Percentiles rank a stretch among this genome's conserved stretches.
These are phyloP conservation scores for Druon quercuslanigerum DNA, from an alignment of 1,140 invertebrate species.

Conservation along the genomic window DNA sequence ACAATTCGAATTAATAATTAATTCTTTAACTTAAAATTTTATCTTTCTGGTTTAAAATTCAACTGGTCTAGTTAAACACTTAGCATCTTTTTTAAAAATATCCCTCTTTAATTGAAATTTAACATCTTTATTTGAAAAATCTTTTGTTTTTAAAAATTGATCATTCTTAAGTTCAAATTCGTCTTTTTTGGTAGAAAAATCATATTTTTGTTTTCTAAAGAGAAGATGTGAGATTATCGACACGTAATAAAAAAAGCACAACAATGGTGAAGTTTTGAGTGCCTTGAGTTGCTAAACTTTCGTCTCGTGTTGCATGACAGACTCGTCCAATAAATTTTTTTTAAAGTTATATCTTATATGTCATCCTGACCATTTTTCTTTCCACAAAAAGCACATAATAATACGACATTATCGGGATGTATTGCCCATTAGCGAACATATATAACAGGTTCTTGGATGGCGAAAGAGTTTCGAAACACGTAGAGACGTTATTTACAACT, in stretches of 20 bases:
- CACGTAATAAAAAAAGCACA: not conserved
- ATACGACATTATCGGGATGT: not conserved
- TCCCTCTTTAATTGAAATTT: no score
- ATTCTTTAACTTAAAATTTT: no score
- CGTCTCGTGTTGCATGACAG: not conserved
- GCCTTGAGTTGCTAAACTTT: constrained; percentile 2
- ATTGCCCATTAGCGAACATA: not conserved
- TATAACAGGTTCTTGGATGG: not conserved
- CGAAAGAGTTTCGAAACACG: not conserved
- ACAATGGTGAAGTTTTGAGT: not conserved
- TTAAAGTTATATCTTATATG: not conserved
- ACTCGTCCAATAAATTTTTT: constrained; percentile 7
- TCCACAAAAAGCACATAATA: not conserved
- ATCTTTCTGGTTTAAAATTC: no score
- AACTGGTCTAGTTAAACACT: no score
- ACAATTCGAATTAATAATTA: no score
- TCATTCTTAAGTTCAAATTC: no score
- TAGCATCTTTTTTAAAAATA: no score
- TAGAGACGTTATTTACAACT: constrained; percentile 10
- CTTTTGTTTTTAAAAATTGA: no score
- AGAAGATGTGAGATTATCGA: not conserved
- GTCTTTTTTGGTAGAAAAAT: no score
- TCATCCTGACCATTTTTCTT: not conserved
- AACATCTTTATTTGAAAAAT: no score
- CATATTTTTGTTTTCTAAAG: no score